Evolutionary conservation across 2,797 vertebrate genomes (phyloP), one percentile per base, ranked within the genome.

Genomic region (Jordanella pulchra): DNA sequence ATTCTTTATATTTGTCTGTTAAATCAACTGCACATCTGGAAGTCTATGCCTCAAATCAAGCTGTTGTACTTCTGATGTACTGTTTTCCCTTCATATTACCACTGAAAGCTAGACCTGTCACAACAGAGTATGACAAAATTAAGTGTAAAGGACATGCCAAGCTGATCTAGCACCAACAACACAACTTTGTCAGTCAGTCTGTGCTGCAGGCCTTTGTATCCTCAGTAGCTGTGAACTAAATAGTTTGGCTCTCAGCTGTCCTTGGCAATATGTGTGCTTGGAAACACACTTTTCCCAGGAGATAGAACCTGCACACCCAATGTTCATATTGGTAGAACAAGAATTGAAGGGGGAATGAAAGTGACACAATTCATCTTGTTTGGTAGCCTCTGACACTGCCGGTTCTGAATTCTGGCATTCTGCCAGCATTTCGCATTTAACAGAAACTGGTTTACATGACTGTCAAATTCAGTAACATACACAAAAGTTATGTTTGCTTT

Each of bases 171-270:
- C 30, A 67, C 30, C 11, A 50, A 25, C 1, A 7, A n/a, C 14
- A 28, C 21, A 67, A 53, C 48, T 67, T 35, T 67, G 50, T 35
- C 48, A 39, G 23, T n/a, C 30, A 53, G 48, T n/a, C 48, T 67
- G 21, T 51, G 18, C 50, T 67, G 23, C 32, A 18, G 65, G 48
- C 48, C 32, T 53, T 67, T 67, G 65, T 53, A 51, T 67, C 48
- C 65, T 67, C 48, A 67, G 48, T 51, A 67, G 30, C 23, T 14
- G 23, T 32, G 65, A 67, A 53, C 48, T 53, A 67, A 53, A 67
- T 53, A 53, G 48, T 67, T 67, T 53, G 65, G 65, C 48, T 67
- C 65, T 67, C 65, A 53, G 58, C 48, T 35, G 48, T 53, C 65
- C 65, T 67, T 67, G 65, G 65, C 65, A 67, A 47, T 53, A 21